Evolutionary conservation across 2,797 vertebrate genomes (phyloP), one percentile per base, ranked within the genome.

Genomic region (Synanceia verrucosa): DNA sequence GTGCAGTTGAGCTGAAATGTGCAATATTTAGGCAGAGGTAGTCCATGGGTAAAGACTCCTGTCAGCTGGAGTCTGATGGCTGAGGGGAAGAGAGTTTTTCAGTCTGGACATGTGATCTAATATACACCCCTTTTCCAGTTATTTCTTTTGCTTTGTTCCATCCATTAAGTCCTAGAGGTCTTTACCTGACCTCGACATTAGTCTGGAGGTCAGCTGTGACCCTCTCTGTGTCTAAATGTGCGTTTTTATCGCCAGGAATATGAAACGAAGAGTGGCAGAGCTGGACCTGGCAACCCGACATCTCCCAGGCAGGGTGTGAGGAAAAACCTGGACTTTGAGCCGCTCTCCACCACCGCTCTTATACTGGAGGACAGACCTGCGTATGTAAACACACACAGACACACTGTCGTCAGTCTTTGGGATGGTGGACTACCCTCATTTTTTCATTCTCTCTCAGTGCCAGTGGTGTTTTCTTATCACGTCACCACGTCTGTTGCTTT

Each of bases 341-440:
- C 97, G 1, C 95, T 97, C 29, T 98, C 97, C 87, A 98, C 97
- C 82, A 99, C 97, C 0, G 97, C 97, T 0, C 95, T 99, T 62
- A 99, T 99, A 87, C 93, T 99, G 67, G 97, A 99, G 85, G 95
- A 98, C 90, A 93, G 97, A 65, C 97, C 97, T 29, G 95, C 97
- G 97, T 99, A 93, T 93, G 96, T 95, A 75, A 60, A 86, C 73
- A 71, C 44, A 61, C 60, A 12, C 55, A 55, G 3, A 47, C 34
- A 37, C 39, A 36, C 48, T 58, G 10, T 33, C 47, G 26, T 13
- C 5, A 5, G 16, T 51, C 26, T 16, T 13, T 12, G 18, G 16
- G 33, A 33, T 44, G 39, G 41, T 29, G 2, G 18, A 21, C 23
- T 29, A 29, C 56, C 75, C 58, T 53, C 58, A 53, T 62, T 46